Base-by-base conservation (phyloP, 2,113 vertebrate genomes). In the Ceyx melanurus region DNA sequence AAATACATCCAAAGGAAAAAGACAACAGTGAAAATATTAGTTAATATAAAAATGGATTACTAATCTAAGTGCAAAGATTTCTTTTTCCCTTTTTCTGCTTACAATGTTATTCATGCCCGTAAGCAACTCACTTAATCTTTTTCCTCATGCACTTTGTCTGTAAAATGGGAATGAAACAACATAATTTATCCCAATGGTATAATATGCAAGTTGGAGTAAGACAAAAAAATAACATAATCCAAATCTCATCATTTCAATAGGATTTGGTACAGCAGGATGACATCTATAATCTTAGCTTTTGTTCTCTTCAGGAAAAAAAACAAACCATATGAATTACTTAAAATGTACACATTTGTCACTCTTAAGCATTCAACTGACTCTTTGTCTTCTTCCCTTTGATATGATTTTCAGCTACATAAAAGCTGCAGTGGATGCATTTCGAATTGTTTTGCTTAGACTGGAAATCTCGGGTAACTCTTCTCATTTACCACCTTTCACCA, bases 201-300 rank as follows among this genome's bases (percentile, higher is more conserved):
- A 95, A 95, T 91, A 96, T 37, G 75, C 76, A 94, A 92, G 79
- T 31, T 95, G 90, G 88, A 96, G 40, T 90, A 94, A 96, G 79
- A 95, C 89, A 94, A 97, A 67, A 96, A 96, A 96, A 95, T 51
- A 96, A 86, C 88, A 92, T 94, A 93, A 96, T 90, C 42, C 67
- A 88, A 89, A 73, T 73, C 58, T 97, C 94, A 94, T 95, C 96
- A 97, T 97, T 97, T 97, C 95, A 97, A 97, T 88, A 97, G 92
- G 95, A 97, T 95, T 97, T 90, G 71, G 92, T 93, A 97, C 89
- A 97, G 82, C 96, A 87, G 83, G 71, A 96, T 96, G 94, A 97
- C 96, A 94, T 83, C 93, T 58, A 94, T 92, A 89, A 94, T 96
- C 94, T 87, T 57, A 89, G 88, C 35, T 92, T 94, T 97, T 93